Evolutionary conservation across 2,888 invertebrate genomes (phyloP), one percentile per base, ranked within the genome.

Genomic region (Fissipunctia ypsillon): DNA sequence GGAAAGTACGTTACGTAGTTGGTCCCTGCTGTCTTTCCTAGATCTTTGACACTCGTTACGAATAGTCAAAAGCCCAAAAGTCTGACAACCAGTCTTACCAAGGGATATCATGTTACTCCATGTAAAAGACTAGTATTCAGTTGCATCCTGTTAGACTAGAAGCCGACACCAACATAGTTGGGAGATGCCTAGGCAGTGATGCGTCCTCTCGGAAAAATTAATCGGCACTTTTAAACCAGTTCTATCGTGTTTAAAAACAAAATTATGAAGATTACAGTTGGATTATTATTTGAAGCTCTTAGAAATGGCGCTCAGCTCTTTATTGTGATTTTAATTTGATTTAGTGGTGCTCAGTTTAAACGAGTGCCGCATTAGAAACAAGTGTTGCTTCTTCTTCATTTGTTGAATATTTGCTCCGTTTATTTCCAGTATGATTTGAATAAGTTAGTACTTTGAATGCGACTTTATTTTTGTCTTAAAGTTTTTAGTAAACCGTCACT

Each of bases 261-360:
- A 69, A 75, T 79, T 63, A 50, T 67, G 67, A 84, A 84, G 63
- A 68, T 68, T 25, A 41, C 41, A 75, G 63, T 80, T 35, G 38
- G 63, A 66, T 64, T 50, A 84, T 80, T 70, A 56, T 84, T 81
- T 65, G 67, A 70, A 61, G 59, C 64, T 70, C 73, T 75, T 69
- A 48, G 69, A 70, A 75, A 68, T 63, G 50, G 80, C 38, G 71
- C 74, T 68, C 72, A 69, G 56, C 48, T 86, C 76, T 86, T 86
- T 82, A 86, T 85, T 85, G 76, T 73, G 76, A 77, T 66, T 84
- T 84, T 82, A 86, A 85, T 82, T 85, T 87, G 87, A 85, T 85
- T 80, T 78, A 85, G 71, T 66, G 80, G 72, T 77, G 76, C 77
- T 83, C 74, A 41, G 72, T 63, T 68, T 86, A 74, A 84, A 81